phyloP scores from a whole-genome alignment of 2,888 invertebrate species.

The Pristionchus maxplancki region DNA sequence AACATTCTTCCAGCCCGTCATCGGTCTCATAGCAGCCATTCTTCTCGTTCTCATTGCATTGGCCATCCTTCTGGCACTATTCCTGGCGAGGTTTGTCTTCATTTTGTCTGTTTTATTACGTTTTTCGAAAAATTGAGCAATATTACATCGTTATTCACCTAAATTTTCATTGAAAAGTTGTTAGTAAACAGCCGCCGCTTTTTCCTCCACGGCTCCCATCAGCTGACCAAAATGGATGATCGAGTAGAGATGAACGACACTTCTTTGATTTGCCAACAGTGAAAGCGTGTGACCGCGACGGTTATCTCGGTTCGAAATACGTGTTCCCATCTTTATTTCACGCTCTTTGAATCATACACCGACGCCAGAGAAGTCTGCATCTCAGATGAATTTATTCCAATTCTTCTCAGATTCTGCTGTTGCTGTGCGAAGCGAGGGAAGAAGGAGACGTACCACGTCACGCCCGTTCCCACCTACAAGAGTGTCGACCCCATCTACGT shows the following conservation, averaged over 20 bases:
- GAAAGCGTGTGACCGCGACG: neutral
- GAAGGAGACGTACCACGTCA: slow-evolving; percentile 72
- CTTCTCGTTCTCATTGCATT: slow-evolving; percentile 71
- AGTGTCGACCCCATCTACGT: slow-evolving; percentile 76
- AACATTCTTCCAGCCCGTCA: slow-evolving; percentile 64
- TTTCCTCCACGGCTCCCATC: neutral
- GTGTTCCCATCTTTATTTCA: too few relatives aligned
- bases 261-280: neutral
- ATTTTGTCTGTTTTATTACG: too few relatives aligned
- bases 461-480: slow-evolving; percentile 73
- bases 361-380: too few relatives aligned
- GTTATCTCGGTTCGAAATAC: neutral
- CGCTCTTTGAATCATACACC: too few relatives aligned
- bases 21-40: slow-evolving; percentile 72
- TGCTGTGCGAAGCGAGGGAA: slow-evolving; percentile 62
- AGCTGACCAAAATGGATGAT: neutral
- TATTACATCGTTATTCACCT: too few relatives aligned
- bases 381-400: too few relatives aligned
- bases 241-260: neutral
- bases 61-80: slow-evolving; percentile 67
- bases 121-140: too few relatives aligned
- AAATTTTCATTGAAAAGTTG: neutral
- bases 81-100: slow-evolving; percentile 59
- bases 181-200: neutral
- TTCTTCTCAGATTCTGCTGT: slow-evolving; percentile 60